These are phyloP conservation scores for Antechinus stuartii DNA, from an alignment of 2,113 vertebrate genomes.

Conservation along the genomic window DNA sequence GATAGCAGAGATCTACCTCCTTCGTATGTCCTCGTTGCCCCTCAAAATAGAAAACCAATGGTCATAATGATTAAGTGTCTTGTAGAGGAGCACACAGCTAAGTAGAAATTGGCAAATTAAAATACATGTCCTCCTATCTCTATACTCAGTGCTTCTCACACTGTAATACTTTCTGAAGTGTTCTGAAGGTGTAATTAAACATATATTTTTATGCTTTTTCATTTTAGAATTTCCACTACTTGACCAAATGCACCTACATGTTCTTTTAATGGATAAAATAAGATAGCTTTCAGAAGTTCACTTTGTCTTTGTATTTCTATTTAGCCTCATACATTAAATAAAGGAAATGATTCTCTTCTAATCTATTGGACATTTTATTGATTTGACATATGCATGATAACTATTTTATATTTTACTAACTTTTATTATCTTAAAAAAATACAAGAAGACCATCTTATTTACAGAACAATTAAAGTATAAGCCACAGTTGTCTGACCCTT, in stretches of 20 bases:
- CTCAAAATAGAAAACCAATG: background rate
- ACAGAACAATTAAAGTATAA: slow-evolving; percentile 33
- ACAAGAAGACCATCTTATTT: slow-evolving; percentile 38
- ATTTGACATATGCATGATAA: slow-evolving; percentile 35
- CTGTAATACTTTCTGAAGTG: background rate
- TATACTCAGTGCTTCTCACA: background rate
- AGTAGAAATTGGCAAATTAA: background rate
- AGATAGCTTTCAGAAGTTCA: background rate
- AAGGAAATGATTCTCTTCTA: background rate
- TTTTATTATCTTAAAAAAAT: slow-evolving; percentile 24
- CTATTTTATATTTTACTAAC: background rate
- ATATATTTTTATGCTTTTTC: background rate
- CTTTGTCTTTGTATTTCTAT: background rate
- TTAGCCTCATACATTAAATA: background rate
- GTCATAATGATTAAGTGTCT: background rate
- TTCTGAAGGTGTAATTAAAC: background rate
- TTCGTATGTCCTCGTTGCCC: background rate
- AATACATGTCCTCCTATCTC: background rate
- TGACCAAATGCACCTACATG: background rate
- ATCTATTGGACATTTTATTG: background rate
- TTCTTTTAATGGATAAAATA: slow-evolving; percentile 23
- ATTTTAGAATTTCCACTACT: slow-evolving; percentile 20
- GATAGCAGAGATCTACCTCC: background rate
- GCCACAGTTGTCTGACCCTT: slow-evolving; percentile 44
- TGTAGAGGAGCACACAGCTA: background rate